These are phyloP conservation scores for Halictus ligatus DNA, from an alignment of 2,888 invertebrate species.

Conservation along the genomic window DNA sequence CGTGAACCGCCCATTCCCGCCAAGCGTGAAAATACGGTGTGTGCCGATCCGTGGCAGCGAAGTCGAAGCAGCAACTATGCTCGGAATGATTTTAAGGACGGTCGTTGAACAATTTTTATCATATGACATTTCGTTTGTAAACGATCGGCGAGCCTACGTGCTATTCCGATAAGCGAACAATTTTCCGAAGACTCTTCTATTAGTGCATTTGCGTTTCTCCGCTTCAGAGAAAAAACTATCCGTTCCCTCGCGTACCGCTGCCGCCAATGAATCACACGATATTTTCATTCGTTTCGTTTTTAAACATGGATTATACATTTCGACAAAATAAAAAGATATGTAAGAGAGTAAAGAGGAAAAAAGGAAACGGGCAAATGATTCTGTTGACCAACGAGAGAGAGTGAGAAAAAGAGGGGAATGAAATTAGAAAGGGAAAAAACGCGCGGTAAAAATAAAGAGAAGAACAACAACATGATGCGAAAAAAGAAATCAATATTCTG, in stretches of 20 bases:
- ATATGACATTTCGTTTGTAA: constrained; percentile 46
- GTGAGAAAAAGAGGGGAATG: not conserved
- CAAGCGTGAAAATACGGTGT: constrained; percentile 58
- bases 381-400: constrained; percentile 40
- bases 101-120: constrained; percentile 55
- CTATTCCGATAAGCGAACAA: not conserved
- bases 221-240: not conserved
- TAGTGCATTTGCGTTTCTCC: not conserved
- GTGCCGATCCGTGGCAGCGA: constrained; percentile 50
- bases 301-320: constrained; percentile 39
- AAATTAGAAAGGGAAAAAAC: constrained; percentile 38
- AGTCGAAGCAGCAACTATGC: constrained; percentile 23
- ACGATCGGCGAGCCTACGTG: not conserved
- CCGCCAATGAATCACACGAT: constrained; percentile 49
- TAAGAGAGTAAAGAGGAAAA: constrained; percentile 19
- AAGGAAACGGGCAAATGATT: constrained; percentile 31
- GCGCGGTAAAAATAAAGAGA: constrained; percentile 53
- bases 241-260: not conserved
- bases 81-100: constrained; percentile 25
- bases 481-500: constrained; percentile 77
- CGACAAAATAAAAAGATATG: constrained; percentile 46
- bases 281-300: constrained; percentile 55
- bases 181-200: not conserved
- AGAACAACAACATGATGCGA: constrained; percentile 55
- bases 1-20: constrained; percentile 53